Conservation (phyloP, 2,888 invertebrate genomes). For the Troides aeacus region DNA sequence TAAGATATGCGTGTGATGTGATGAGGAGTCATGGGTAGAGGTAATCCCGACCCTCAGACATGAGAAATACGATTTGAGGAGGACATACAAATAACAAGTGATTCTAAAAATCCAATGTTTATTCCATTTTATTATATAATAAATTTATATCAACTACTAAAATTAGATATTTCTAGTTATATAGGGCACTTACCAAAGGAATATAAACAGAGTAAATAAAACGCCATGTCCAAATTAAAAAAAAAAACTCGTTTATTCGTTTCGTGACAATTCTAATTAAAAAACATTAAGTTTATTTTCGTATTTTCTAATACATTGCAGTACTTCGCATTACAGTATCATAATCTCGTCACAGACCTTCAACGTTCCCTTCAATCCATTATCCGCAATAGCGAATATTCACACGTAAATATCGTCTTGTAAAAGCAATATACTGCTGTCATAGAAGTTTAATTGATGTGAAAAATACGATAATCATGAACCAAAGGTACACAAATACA, state of each 20-base stretch:
- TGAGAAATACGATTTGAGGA: no score
- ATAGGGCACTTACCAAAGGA: neutral
- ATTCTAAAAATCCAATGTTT: no score
- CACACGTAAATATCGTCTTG: neutral
- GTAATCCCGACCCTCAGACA: no score
- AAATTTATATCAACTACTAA: no score
- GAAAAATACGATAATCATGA: no score
- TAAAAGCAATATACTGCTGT: neutral
- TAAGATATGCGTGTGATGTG: no score
- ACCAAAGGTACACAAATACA: no score
- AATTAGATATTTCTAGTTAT: no score
- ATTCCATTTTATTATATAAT: no score
- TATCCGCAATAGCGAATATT: neutral
- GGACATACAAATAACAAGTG: no score
- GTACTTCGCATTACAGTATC: slow-evolving; percentile 38
- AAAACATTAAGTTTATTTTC: slow-evolving; percentile 50
- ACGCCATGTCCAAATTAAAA: slow-evolving; percentile 33
- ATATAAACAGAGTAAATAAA: slow-evolving; percentile 20
- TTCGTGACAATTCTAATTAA: slow-evolving; percentile 43
- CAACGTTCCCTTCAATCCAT: slow-evolving; percentile 11
- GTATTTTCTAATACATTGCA: slow-evolving; percentile 56
- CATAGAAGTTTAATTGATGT: no score
- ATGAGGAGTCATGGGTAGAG: no score
- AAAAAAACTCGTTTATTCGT: slow-evolving; percentile 49
- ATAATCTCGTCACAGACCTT: slow-evolving; percentile 36